phyloP scores from a whole-genome alignment of 2,888 invertebrate species.

The Xylocampa areola region DNA sequence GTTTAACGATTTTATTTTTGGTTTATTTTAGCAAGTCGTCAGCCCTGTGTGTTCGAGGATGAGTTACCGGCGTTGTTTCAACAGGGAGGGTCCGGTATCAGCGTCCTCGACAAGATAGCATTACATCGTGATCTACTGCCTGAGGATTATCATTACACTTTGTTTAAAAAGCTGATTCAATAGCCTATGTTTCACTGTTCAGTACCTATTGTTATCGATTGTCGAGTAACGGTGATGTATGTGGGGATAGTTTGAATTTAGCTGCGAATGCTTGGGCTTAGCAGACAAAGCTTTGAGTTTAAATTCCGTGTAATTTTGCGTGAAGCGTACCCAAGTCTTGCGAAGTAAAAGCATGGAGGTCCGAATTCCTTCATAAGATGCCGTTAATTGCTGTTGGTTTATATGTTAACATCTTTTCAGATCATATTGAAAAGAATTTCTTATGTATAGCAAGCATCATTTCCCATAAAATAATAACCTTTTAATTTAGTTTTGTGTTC shows the following conservation, averaged over 20 bases:
- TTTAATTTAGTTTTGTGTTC: no score
- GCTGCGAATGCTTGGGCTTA: neutral
- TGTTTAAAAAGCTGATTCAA: constrained; percentile 38
- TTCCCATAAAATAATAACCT: no score
- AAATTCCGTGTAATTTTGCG: neutral
- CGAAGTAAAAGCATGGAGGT: no score
- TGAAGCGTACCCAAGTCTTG: no score
- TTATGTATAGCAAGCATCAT: no score
- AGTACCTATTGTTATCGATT: neutral
- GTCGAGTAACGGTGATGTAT: constrained; percentile 3
- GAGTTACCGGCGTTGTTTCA: constrained; percentile 46
- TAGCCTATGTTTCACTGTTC: neutral
- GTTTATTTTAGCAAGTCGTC: constrained; percentile 8
- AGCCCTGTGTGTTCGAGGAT: constrained; percentile 40
- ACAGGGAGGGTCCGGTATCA: constrained; percentile 37
- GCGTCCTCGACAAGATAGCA: constrained; percentile 34
- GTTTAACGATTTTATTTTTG: neutral
- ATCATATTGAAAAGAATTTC: no score
- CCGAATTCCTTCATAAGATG: no score
- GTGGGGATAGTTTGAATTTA: neutral
- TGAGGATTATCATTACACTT: constrained; percentile 43
- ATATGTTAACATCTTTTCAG: no score
- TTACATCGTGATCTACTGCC: constrained; percentile 49
- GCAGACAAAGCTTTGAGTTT: neutral
- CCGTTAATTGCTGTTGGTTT: no score